These are phyloP conservation scores for Leptoclinus maculatus DNA, from an alignment of 2,797 vertebrate species.

Conservation along the genomic window DNA sequence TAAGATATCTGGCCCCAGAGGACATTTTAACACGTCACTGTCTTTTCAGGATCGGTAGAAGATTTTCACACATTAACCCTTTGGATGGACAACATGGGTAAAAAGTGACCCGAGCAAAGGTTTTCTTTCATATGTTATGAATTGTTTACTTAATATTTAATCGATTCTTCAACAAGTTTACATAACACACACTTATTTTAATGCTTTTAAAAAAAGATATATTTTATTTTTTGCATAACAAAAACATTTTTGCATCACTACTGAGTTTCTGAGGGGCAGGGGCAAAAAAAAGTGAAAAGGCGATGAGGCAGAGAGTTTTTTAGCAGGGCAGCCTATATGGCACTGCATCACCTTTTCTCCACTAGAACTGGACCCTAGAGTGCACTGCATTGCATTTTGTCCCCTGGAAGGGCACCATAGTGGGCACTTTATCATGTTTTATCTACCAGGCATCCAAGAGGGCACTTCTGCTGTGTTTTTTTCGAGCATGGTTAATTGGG, in stretches of 20 bases:
- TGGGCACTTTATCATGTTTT: neutral
- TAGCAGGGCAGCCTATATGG: neutral
- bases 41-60: conserved; percentile 9
- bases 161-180: no score
- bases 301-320: neutral
- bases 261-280: neutral
- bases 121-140: no score
- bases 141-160: no score
- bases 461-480: neutral
- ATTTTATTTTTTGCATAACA: no score
- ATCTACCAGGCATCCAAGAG: neutral
- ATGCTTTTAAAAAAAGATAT: no score
- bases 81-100: no score
- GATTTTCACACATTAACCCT: conserved; percentile 19
- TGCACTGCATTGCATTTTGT: neutral
- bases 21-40: conserved; percentile 42
- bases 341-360: neutral
- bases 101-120: no score
- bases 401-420: neutral
- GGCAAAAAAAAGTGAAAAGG: neutral
- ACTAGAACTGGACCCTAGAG: neutral
- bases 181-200: no score
- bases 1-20: conserved; percentile 69
- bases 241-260: no score
- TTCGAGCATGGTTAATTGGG: neutral